Conservation (phyloP, 2,113 vertebrate genomes). For the Probosciger aterrimus region DNA sequence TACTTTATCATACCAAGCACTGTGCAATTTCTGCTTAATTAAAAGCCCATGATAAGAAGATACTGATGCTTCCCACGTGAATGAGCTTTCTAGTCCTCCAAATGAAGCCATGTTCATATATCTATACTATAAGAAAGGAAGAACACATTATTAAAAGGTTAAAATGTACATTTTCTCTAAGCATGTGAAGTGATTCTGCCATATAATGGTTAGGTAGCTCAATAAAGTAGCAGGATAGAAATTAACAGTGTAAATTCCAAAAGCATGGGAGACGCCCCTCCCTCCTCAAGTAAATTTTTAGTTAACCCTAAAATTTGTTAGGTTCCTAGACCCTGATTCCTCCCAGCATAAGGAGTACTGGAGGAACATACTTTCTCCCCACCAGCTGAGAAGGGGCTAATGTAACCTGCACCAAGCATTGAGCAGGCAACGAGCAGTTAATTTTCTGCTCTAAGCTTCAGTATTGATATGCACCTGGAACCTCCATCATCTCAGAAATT, state of each 20-base stretch:
- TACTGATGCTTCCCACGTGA: slow-evolving; percentile 33
- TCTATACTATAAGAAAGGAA: neutral
- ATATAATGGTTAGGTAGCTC: neutral
- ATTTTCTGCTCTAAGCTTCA: rapidly evolving
- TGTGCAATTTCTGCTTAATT: slow-evolving; percentile 39
- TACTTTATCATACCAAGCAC: neutral
- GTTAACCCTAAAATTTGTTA: neutral
- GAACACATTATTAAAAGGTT: neutral
- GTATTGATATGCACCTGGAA: rapidly evolving
- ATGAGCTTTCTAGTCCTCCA: slow-evolving; percentile 8
- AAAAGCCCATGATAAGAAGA: slow-evolving; percentile 35
- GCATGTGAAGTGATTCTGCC: neutral
- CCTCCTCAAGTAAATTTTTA: neutral
- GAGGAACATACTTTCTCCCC: rapidly evolving
- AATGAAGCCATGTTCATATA: slow-evolving; percentile 10
- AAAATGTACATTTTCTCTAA: neutral
- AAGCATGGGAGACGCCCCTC: neutral
- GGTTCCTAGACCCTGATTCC: neutral
- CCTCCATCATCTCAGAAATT: rapidly evolving
- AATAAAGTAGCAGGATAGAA: neutral
- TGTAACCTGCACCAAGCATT: rapidly evolving
- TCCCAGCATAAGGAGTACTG: neutral
- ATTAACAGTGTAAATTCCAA: neutral
- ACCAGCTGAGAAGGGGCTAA: neutral
- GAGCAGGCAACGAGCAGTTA: rapidly evolving